Evolutionary conservation across 2,113 vertebrate genomes (phyloP).

Genomic region (Psilopogon haemacephalus): DNA sequence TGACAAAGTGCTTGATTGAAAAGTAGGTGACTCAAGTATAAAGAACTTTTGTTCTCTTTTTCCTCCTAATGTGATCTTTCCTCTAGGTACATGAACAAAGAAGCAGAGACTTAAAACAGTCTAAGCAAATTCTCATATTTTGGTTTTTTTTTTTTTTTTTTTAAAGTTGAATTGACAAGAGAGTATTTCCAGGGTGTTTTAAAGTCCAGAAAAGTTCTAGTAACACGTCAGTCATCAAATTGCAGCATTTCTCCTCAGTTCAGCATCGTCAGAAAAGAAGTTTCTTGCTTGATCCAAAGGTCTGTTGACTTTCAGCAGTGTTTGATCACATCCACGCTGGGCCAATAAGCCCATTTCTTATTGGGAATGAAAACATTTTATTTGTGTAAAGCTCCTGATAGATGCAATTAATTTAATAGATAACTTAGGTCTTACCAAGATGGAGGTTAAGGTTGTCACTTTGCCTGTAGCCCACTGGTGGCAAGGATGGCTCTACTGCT

Average conservation of each 20-base stretch:
- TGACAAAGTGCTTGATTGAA: not conserved
- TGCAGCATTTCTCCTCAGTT: not conserved
- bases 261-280: not conserved
- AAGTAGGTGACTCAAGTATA: not conserved
- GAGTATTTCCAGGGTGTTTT: not conserved
- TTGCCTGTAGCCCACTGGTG: not conserved
- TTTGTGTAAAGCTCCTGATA: not conserved
- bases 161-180: not conserved
- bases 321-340: not conserved
- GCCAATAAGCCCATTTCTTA: not conserved
- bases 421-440: not conserved
- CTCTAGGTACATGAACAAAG: not conserved
- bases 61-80: not conserved
- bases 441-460: not conserved
- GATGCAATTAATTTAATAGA: not conserved
- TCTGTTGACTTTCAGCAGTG: not conserved
- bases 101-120: not conserved
- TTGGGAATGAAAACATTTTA: not conserved
- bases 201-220: not conserved
- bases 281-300: not conserved
- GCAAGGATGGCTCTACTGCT: not conserved
- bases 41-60: not conserved
- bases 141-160: not conserved
- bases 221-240: not conserved
- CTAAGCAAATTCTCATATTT: not conserved